A percentile compares a stretch with the other conserved stretches of the same genome.
Conservation (phyloP, 2,888 invertebrate species). For the Erpobdella octoculata region DNA sequence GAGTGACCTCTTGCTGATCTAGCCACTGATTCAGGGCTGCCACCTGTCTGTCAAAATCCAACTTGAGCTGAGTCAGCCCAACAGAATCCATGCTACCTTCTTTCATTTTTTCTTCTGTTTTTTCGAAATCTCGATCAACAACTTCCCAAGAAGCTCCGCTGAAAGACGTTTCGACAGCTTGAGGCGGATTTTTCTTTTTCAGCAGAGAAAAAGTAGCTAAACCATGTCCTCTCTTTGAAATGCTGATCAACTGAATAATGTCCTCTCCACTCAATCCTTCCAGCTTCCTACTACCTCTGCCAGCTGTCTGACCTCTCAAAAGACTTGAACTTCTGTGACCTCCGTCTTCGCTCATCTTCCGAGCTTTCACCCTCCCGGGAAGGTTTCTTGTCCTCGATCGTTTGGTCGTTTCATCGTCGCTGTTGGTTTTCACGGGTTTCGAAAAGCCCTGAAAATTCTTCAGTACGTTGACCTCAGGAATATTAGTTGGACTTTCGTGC, state of each 20-base stretch:
- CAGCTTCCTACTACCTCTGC: background rate
- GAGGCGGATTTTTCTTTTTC: background rate
- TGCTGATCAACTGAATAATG: background rate
- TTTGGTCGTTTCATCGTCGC: background rate
- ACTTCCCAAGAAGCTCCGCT: background rate
- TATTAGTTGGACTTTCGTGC: no score
- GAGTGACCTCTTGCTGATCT: constrained; percentile 46
- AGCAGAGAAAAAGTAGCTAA: background rate
- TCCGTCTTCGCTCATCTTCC: background rate
- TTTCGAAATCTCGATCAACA: background rate
- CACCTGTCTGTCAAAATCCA: constrained; percentile 46
- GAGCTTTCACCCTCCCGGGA: background rate
- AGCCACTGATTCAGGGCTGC: constrained; percentile 46
- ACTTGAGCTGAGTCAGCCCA: constrained; percentile 39
- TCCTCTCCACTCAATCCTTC: background rate
- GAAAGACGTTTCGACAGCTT: background rate
- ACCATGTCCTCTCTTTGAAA: background rate
- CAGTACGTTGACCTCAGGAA: background rate
- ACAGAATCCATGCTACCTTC: constrained; percentile 25
- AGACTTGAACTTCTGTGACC: background rate
- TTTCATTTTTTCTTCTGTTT: no score
- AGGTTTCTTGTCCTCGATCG: background rate
- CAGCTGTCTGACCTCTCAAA: no score
- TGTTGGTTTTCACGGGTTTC: background rate
- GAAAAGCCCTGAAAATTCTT: background rate